These are phyloP conservation scores for Dexiosoma caninum DNA, from an alignment of 2,888 invertebrate species.

Conservation along the genomic window DNA sequence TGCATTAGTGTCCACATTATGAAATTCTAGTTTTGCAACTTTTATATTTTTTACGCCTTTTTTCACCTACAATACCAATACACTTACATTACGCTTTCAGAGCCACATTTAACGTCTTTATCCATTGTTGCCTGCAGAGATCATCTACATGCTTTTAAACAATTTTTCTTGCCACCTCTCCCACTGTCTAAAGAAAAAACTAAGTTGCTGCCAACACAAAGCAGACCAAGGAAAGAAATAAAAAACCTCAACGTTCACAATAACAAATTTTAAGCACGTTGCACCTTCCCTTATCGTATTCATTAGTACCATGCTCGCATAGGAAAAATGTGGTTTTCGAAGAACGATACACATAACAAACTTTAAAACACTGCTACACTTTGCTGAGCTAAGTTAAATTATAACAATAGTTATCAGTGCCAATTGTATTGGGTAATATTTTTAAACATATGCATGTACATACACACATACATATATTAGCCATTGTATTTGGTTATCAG, in stretches of 20 bases:
- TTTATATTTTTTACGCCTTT: too few relatives aligned
- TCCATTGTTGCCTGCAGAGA: too few relatives aligned
- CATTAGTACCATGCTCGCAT: background rate
- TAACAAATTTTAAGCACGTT: conserved; percentile 41
- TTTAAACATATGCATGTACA: background rate
- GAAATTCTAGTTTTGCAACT: too few relatives aligned
- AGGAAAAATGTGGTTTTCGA: conserved; percentile 21
- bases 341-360: background rate
- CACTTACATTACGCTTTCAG: too few relatives aligned
- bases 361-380: background rate
- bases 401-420: background rate
- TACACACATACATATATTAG: background rate
- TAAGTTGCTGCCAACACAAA: conserved; percentile 7
- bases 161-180: background rate
- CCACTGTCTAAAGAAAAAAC: background rate
- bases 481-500: background rate
- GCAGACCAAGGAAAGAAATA: background rate
- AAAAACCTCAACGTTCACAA: background rate
- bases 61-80: too few relatives aligned
- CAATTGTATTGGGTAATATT: conserved; percentile 35
- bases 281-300: conserved; percentile 50
- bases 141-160: too few relatives aligned
- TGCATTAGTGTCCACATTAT: too few relatives aligned
- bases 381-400: background rate
- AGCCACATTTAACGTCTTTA: too few relatives aligned